Evolutionary conservation across 2,797 vertebrate genomes (phyloP).

Genomic region (Ficedula albicollis): DNA sequence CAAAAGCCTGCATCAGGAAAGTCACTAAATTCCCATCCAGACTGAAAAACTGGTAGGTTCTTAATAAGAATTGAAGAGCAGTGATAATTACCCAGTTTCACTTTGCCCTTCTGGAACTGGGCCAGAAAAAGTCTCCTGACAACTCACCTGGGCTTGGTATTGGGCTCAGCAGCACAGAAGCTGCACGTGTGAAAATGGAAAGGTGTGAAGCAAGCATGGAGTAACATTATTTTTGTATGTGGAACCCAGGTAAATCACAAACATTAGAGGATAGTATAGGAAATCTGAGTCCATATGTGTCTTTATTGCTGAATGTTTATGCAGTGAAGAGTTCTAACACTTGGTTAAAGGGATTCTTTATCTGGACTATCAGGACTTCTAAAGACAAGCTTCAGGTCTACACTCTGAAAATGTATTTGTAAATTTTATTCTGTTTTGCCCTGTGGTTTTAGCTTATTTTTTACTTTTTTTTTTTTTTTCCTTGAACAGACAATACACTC

Average conservation of each 20-base stretch:
- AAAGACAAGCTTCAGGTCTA: background rate
- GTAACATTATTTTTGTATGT: background rate
- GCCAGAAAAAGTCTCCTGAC: background rate
- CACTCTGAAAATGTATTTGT: background rate
- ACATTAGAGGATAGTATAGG: background rate
- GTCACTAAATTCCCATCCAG: background rate
- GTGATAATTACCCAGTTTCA: background rate
- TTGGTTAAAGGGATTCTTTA: background rate
- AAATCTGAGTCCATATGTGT: background rate
- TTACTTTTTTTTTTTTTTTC: conserved; percentile 3
- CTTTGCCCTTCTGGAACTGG: background rate
- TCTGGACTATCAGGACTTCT: background rate
- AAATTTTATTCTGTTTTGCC: background rate
- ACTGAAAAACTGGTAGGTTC: background rate
- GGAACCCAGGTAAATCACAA: background rate
- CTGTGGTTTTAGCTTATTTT: background rate
- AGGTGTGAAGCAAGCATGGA: background rate
- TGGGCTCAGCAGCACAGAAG: background rate
- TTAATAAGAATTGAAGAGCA: background rate
- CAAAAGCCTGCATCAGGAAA: background rate
- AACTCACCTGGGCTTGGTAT: background rate
- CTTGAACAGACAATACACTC: conserved; percentile 78
- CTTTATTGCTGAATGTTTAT: background rate
- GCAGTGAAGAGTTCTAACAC: background rate
- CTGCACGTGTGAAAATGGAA: background rate